Percentiles rank a stretch among this genome's conserved stretches.
These are phyloP conservation scores for Hemicordylus capensis DNA, from an alignment of 2,113 vertebrate genomes.

Conservation along the genomic window DNA sequence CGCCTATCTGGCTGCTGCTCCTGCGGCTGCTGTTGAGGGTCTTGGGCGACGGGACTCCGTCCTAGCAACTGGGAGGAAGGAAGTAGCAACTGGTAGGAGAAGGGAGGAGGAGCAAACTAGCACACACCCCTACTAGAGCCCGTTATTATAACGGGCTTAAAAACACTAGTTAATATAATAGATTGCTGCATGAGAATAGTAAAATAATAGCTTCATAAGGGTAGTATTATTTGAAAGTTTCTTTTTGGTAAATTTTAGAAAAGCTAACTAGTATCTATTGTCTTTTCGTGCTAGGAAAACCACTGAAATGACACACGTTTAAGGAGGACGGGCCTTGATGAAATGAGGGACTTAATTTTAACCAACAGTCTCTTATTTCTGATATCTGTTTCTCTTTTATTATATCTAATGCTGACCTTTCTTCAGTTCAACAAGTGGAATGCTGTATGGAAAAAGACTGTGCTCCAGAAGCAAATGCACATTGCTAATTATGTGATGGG, in stretches of 20 bases:
- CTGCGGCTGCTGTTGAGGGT: too few relatives aligned
- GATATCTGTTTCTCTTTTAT: background rate
- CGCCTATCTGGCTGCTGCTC: too few relatives aligned
- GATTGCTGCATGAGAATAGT: too few relatives aligned
- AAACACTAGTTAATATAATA: too few relatives aligned
- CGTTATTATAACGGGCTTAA: too few relatives aligned
- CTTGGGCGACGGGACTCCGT: too few relatives aligned
- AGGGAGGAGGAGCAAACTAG: too few relatives aligned
- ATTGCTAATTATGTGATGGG: background rate
- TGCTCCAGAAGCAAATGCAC: background rate
- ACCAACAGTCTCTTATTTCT: background rate
- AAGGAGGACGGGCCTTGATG: background rate
- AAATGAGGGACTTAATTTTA: slow-evolving; percentile 20
- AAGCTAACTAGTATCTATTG: background rate
- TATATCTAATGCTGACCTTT: background rate
- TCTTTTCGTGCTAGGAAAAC: background rate
- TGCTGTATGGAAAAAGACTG: background rate
- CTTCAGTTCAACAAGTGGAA: background rate
- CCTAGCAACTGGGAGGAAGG: too few relatives aligned
- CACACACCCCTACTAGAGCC: too few relatives aligned
- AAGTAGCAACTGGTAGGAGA: too few relatives aligned
- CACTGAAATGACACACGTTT: background rate
- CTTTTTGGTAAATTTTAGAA: background rate
- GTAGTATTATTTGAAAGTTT: background rate
- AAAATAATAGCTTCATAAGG: background rate